These are phyloP conservation scores for Belonocnema kinseyi DNA, from an alignment of 1,140 invertebrate genomes.

Conservation along the genomic window DNA sequence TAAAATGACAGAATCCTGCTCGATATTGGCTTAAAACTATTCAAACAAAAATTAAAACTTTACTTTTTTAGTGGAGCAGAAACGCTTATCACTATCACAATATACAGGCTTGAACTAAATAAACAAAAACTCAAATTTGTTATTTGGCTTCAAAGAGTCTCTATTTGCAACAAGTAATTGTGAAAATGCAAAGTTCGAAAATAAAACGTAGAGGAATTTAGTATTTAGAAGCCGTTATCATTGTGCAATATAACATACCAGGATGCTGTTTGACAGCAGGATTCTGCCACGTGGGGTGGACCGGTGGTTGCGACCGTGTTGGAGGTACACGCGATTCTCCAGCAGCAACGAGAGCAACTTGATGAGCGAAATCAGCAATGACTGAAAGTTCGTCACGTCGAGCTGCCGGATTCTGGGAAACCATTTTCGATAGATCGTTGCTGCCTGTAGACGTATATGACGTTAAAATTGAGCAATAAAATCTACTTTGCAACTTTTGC, in stretches of 20 bases:
- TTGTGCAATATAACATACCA: slow-evolving; percentile 57
- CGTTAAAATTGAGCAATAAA: slow-evolving; percentile 5
- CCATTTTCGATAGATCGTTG: slow-evolving; percentile 66
- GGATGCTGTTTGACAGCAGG: slow-evolving; percentile 69
- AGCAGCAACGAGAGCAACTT: slow-evolving; percentile 24
- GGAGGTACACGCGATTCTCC: slow-evolving; percentile 28
- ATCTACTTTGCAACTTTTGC: slow-evolving; percentile 30
- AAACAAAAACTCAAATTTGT: too few species aligned
- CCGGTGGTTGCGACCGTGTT: slow-evolving; percentile 47
- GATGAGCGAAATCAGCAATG: slow-evolving; percentile 18
- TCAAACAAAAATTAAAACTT: too few species aligned
- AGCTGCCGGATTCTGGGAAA: slow-evolving; percentile 63
- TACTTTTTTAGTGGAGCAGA: too few species aligned
- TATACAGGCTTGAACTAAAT: too few species aligned
- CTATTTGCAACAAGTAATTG: too few species aligned
- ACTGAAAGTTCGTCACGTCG: slow-evolving; percentile 39
- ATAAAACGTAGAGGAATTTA: background rate
- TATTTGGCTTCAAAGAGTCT: too few species aligned
- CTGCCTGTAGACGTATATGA: slow-evolving; percentile 58
- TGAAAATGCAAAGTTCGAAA: background rate
- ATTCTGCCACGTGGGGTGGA: slow-evolving; percentile 62
- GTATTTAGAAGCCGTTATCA: background rate
- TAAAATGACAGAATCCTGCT: slow-evolving; percentile 17
- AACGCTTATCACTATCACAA: too few species aligned
- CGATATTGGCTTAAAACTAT: too few species aligned